Evolutionary conservation across 2,888 invertebrate species (phyloP), one percentile per base, ranked within the genome.

Genomic region (Lithophane ornitopus): DNA sequence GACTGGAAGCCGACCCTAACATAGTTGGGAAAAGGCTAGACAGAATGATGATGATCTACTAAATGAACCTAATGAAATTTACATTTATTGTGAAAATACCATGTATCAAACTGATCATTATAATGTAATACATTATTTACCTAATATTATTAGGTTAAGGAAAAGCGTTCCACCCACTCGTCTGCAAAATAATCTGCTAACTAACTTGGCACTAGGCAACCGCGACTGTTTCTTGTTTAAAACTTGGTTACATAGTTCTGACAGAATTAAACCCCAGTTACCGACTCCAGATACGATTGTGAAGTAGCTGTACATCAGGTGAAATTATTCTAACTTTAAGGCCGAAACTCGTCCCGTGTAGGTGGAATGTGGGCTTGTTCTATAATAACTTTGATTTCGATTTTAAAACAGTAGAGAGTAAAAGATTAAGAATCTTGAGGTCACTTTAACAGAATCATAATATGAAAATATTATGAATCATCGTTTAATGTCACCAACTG

Each of bases 241-340:
- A 90, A 90, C 90, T 89, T 89, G 74, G 80, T 88, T 77, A 82
- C 76, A 88, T 83, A 87, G 88, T 88, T 91, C 87, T 87, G 87
- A 89, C 86, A 87, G 88, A 89, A 88, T 88, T 87, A 87, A 89
- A 86, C 80, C 85, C 75, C 74, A 87, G 87, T 87, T 89, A 84
- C 74, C 63, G 39, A 58, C 70, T 79, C 68, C 52, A 61, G 46
- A 74, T 80, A 71, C 61, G 59, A 80, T 68, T 75, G 75, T 66
- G 52, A 74, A 79, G 49, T 69, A 69, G 46, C 49, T 70, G 46
- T 52, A 70, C 62, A 54, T 46, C 70, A 81, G 76, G 75, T 82
- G 39, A 72, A 70, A 67, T 73, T 14, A 70, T 56, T 63, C 11
- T 61, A 46, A 58, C 46, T 72, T 72, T 41, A 82, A 78, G 22